phyloP scores from a whole-genome alignment of 2,113 vertebrate genomes.

The Leiothrix lutea region DNA sequence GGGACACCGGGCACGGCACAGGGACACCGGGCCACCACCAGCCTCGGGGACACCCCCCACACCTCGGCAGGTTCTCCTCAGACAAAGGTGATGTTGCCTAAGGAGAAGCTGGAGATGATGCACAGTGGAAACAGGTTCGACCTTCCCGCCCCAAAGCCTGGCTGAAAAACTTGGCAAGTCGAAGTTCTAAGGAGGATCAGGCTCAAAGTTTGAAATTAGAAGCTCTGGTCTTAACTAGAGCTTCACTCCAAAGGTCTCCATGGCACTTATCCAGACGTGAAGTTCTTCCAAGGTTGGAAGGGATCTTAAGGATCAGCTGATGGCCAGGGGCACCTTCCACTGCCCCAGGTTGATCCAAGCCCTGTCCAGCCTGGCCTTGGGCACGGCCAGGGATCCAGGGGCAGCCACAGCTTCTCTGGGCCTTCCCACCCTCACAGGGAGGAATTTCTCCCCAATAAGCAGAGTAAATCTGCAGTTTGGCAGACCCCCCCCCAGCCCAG shows the following conservation, averaged over 20 bases:
- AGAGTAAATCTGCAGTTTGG: neutral
- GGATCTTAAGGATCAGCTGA: neutral
- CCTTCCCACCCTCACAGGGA: neutral
- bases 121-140: fast-evolving
- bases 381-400: neutral
- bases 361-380: neutral
- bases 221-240: neutral
- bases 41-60: neutral
- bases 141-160: neutral
- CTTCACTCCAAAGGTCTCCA: neutral
- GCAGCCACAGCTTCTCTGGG: neutral
- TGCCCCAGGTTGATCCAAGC: neutral
- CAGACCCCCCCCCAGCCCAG: neutral
- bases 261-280: fast-evolving
- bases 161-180: neutral
- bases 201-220: neutral
- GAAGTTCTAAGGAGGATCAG: neutral
- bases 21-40: too few relatives aligned
- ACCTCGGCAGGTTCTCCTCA: neutral
- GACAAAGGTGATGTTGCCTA: fast-evolving
- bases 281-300: neutral
- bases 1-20: neutral
- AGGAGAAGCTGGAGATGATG: neutral
- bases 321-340: neutral
- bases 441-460: neutral